phyloP scores from a whole-genome alignment of 64 coral and sea anemone species.

The Montipora efflorescens region DNA sequence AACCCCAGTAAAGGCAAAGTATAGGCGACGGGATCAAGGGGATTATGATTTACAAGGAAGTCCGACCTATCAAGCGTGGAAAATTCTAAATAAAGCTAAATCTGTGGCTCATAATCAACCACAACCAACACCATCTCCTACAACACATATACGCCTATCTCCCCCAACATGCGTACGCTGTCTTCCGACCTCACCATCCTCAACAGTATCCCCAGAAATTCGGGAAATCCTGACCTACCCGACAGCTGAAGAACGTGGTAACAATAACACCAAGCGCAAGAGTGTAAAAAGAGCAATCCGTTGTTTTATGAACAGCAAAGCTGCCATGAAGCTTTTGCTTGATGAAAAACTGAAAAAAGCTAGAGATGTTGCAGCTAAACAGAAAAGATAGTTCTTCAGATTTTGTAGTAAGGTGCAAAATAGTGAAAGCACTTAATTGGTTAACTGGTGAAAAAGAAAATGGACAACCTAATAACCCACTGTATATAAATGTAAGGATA shows the following conservation, averaged over 20 bases:
- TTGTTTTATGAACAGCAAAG: slow-evolving; percentile 41
- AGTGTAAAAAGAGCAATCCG: slow-evolving; percentile 15
- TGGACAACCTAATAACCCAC: slow-evolving; percentile 21
- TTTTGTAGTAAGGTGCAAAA: background rate
- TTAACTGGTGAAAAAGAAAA: slow-evolving; percentile 15
- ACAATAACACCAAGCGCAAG: slow-evolving; percentile 1
- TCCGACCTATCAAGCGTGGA: slow-evolving; percentile 30
- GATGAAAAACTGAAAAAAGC: slow-evolving; percentile 71
- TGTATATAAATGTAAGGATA: slow-evolving; percentile 35
- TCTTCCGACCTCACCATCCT: background rate
- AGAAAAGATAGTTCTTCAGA: slow-evolving; percentile 5
- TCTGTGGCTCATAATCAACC: background rate
- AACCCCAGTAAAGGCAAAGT: slow-evolving; percentile 48
- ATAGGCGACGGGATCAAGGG: slow-evolving; percentile 18
- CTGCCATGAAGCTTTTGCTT: slow-evolving; percentile 29
- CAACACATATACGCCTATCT: background rate
- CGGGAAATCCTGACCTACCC: background rate
- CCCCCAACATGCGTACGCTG: background rate
- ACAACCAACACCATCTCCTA: background rate
- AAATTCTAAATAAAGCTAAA: background rate
- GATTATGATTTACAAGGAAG: slow-evolving; percentile 59
- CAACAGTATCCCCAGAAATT: background rate
- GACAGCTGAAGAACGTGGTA: slow-evolving; percentile 14
- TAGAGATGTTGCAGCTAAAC: slow-evolving; percentile 55
- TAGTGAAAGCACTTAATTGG: slow-evolving; percentile 2